phyloP scores from a whole-genome alignment of 2,888 invertebrate species.

The Phalangium opilio region DNA sequence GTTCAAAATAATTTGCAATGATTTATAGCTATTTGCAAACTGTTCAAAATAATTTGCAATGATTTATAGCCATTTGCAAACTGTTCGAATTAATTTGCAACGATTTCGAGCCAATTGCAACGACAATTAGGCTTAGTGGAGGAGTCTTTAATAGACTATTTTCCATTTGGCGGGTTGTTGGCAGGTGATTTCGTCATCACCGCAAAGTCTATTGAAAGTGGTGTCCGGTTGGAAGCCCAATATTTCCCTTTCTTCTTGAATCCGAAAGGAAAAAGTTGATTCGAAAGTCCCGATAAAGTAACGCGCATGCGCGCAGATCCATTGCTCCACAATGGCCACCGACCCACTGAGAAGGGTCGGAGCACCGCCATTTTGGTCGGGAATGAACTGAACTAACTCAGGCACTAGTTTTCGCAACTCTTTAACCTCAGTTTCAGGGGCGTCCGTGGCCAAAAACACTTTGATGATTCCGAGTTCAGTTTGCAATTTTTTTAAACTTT shows the following conservation, averaged over 20 bases:
- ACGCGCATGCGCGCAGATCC: conserved; percentile 73
- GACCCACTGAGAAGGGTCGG: conserved; percentile 42
- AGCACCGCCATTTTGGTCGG: conserved; percentile 26
- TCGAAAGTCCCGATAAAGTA: conserved; percentile 82
- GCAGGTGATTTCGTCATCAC: conserved; percentile 35
- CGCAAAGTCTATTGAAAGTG: conserved; percentile 79
- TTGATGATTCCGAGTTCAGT: conserved; percentile 41
- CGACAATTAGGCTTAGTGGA: too few species aligned
- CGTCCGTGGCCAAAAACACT: conserved; percentile 76
- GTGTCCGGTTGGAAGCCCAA: conserved; percentile 60
- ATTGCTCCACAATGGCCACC: conserved; percentile 83
- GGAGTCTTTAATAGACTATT: conserved; percentile 7
- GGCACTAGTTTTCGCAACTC: conserved; percentile 36
- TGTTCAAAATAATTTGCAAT: too few species aligned
- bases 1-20: too few species aligned
- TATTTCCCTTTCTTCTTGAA: conserved; percentile 94
- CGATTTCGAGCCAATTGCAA: too few species aligned
- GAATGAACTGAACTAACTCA: conserved; percentile 32
- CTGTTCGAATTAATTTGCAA: too few species aligned
- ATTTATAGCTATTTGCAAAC: too few species aligned
- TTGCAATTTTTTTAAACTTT: conserved; percentile 49
- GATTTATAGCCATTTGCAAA: too few species aligned
- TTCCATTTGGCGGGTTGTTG: conserved; percentile 15
- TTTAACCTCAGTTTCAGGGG: conserved; percentile 38
- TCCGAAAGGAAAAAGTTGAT: conserved; percentile 90